These are phyloP conservation scores for Porites australiensis DNA, from an alignment of 64 coral and sea anemone species.

Conservation along the genomic window DNA sequence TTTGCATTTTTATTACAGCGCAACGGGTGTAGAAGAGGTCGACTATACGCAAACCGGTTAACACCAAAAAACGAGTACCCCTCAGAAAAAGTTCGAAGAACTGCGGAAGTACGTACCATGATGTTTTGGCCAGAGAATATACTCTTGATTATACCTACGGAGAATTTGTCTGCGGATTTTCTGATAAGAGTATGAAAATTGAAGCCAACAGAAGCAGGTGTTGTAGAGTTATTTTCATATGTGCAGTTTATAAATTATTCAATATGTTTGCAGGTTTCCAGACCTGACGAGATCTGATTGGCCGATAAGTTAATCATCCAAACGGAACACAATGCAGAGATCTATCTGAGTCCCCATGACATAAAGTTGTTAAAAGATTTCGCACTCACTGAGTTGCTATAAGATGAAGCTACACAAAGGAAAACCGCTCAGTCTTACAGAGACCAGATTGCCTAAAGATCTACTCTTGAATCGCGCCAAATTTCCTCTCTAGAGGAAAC, in stretches of 20 bases:
- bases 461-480: not conserved
- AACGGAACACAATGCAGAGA: constrained; percentile 67
- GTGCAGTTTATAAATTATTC: constrained; percentile 87
- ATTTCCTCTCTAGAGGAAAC: constrained; percentile 24
- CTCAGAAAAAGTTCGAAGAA: not conserved
- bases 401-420: constrained; percentile 27
- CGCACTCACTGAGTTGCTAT: constrained; percentile 44
- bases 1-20: constrained; percentile 73
- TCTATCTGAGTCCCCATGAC: constrained; percentile 64
- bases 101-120: not conserved
- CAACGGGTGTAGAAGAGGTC: constrained; percentile 10
- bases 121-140: not conserved
- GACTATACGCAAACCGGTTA: constrained; percentile 1
- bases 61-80: not conserved
- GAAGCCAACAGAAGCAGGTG: constrained; percentile 59
- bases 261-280: constrained; percentile 84
- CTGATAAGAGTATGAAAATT: constrained; percentile 61
- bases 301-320: constrained; percentile 41
- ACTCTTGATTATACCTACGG: not conserved
- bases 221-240: constrained; percentile 79
- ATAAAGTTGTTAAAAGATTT: constrained; percentile 83
- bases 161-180: constrained; percentile 54
- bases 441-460: constrained; percentile 19
- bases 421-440: constrained; percentile 17
- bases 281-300: constrained; percentile 60